Conservation (phyloP, 2,888 invertebrate genomes). For the Serripes groenlandicus region DNA sequence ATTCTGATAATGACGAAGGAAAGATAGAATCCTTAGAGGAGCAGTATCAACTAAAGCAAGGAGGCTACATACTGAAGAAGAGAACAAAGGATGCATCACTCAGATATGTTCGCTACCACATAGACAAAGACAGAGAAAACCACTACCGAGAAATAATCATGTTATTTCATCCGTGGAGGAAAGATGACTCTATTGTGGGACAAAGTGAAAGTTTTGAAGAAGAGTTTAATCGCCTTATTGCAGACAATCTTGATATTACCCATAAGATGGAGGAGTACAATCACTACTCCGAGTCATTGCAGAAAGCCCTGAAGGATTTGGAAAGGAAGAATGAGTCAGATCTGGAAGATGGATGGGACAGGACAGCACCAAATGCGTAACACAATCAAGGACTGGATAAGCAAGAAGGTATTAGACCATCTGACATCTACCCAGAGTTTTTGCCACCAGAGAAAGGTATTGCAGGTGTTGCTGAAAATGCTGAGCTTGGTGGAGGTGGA, state of each 20-base stretch:
- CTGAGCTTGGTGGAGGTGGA: too few species aligned
- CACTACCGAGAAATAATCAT: conserved; percentile 72
- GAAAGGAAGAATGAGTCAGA: conserved; percentile 1
- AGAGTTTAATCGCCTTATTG: neutral
- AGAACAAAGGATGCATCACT: conserved; percentile 19
- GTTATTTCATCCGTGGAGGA: conserved; percentile 75
- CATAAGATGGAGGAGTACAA: conserved; percentile 15
- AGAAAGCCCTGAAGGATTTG: conserved; percentile 18
- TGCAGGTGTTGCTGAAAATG: too few species aligned
- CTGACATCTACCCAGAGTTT: neutral
- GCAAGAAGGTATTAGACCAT: conserved; percentile 16
- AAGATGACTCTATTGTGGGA: neutral
- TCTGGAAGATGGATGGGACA: conserved; percentile 12
- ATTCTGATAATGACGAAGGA: neutral
- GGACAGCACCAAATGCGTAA: conserved; percentile 34
- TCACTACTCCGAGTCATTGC: conserved; percentile 12
- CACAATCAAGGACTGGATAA: conserved; percentile 38
- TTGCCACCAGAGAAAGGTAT: too few species aligned
- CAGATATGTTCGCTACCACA: conserved; percentile 50
- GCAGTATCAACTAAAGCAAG: too few species aligned
- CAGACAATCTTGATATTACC: neutral
- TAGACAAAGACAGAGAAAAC: conserved; percentile 62
- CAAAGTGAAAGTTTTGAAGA: conserved; percentile 19
- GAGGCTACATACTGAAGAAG: neutral
- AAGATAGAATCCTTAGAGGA: neutral